These are phyloP conservation scores for Tanypteryx hageni DNA, from an alignment of 2,888 invertebrate species.

Conservation along the genomic window DNA sequence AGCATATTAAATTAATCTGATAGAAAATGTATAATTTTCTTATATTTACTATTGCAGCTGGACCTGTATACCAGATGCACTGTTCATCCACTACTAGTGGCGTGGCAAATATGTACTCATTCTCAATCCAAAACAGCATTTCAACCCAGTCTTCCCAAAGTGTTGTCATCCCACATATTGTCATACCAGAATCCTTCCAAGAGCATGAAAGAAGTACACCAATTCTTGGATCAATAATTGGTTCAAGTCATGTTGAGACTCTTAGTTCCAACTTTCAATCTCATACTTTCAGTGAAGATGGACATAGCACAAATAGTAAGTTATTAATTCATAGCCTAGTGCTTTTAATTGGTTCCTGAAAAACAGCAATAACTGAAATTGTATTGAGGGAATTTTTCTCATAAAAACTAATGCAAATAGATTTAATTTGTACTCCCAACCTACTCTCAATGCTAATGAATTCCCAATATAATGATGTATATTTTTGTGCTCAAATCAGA, in stretches of 20 bases:
- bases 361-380: no score
- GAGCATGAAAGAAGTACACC: background rate
- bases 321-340: background rate
- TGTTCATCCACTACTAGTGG: constrained; percentile 72
- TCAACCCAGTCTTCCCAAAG: constrained; percentile 68
- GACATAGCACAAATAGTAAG: background rate
- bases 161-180: background rate
- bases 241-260: background rate
- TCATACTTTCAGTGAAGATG: background rate
- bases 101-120: constrained; percentile 73
- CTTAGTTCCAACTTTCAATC: background rate
- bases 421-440: no score
- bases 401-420: no score
- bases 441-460: no score
- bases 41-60: constrained; percentile 68
- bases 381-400: no score
- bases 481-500: no score
- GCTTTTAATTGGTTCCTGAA: no score
- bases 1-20: no score
- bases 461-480: no score
- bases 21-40: constrained; percentile 20
- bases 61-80: constrained; percentile 72
- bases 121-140: constrained; percentile 71
- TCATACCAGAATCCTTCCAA: background rate
- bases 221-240: background rate